These are phyloP conservation scores for Drosophila bocki DNA, from an alignment of 1,140 invertebrate species.

Conservation along the genomic window DNA sequence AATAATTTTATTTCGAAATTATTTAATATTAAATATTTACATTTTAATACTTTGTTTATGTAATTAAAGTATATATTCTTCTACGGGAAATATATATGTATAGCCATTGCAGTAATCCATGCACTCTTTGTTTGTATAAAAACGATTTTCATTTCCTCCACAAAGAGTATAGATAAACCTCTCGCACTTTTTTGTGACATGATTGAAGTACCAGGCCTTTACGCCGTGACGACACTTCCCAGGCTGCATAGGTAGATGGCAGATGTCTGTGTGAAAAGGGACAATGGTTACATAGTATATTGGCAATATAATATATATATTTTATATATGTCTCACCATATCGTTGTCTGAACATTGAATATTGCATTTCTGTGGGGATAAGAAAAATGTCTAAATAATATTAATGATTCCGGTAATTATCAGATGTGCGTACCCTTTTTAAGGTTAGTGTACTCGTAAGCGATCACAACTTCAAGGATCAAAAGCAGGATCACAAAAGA, in stretches of 20 bases:
- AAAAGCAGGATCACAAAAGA: not conserved
- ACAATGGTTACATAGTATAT: not conserved
- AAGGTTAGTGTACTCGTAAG: rapidly evolving
- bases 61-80: no score
- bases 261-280: not conserved
- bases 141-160: conserved; percentile 3
- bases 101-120: not conserved
- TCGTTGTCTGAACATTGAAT: not conserved
- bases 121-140: conserved; percentile 13
- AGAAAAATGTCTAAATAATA: no score
- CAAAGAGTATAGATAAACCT: not conserved
- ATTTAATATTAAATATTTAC: no score
- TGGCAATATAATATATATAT: not conserved
- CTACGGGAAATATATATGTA: no score
- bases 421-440: not conserved
- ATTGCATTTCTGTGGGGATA: not conserved
- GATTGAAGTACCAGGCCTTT: not conserved
- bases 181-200: not conserved
- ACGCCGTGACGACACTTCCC: not conserved
- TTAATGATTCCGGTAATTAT: not conserved
- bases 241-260: not conserved
- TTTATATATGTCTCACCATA: not conserved
- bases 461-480: not conserved
- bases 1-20: not conserved
- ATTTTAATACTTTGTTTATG: not conserved